phyloP scores from a whole-genome alignment of 2,797 vertebrate species.

The Bovichtus variegatus region DNA sequence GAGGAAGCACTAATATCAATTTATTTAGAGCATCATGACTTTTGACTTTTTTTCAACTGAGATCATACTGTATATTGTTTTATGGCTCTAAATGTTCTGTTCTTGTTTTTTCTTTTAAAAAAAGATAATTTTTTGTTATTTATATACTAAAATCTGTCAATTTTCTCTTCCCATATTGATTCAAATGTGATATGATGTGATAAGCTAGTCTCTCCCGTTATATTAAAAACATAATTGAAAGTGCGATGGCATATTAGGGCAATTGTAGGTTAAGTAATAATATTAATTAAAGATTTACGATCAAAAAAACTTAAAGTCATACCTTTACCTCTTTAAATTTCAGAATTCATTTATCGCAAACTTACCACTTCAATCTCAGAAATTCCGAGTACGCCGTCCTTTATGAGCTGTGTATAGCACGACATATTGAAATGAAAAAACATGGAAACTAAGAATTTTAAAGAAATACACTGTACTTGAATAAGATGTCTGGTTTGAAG shows the following conservation, averaged over 20 bases:
- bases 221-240: no score
- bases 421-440: not conserved
- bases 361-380: not conserved
- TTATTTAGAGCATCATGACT: constrained; percentile 11
- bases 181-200: not conserved
- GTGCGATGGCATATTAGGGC: no score
- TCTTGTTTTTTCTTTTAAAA: not conserved
- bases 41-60: no score
- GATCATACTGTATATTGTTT: not conserved
- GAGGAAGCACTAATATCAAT: constrained; percentile 2
- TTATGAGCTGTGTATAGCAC: not conserved
- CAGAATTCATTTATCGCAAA: no score
- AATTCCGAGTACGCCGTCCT: no score
- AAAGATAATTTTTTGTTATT: no score
- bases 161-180: not conserved
- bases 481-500: not conserved
- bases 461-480: not conserved
- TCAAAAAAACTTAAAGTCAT: no score
- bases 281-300: no score
- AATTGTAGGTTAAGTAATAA: no score
- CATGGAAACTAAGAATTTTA: not conserved
- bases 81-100: not conserved
- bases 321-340: no score
- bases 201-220: no score
- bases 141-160: not conserved